A percentile compares a stretch with the other conserved stretches of the same genome.
phyloP scores from a whole-genome alignment of 2,888 invertebrate species.

The Cordylochernes scorpioides region DNA sequence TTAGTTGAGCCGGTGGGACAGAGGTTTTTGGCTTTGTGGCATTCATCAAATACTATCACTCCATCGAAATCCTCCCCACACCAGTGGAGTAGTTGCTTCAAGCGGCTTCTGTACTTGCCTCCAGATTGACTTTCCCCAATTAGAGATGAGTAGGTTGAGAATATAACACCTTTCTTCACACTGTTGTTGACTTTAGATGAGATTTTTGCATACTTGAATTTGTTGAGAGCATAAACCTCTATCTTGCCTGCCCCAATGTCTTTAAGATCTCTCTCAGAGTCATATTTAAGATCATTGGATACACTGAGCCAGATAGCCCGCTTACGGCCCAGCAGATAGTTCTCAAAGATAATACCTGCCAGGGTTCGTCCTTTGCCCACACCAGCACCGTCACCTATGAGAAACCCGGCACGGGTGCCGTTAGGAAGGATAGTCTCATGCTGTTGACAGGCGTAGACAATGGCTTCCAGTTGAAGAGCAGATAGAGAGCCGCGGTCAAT shows the following conservation, averaged over 20 bases:
- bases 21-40: conserved; percentile 94
- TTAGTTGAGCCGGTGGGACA: conserved; percentile 87
- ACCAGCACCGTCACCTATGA: conserved; percentile 92
- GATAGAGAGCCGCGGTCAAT: conserved; percentile 63
- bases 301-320: conserved; percentile 96
- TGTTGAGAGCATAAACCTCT: conserved; percentile 59
- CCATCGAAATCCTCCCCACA: conserved; percentile 93
- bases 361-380: conserved; percentile 94
- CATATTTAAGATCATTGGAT: conserved; percentile 89
- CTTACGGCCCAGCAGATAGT: conserved; percentile 71
- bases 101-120: conserved; percentile 67
- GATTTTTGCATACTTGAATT: conserved; percentile 91
- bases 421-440: conserved; percentile 67
- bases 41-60: conserved; percentile 88
- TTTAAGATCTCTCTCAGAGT: conserved; percentile 76
- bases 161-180: conserved; percentile 80
- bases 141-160: conserved; percentile 88
- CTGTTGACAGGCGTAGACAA: conserved; percentile 87
- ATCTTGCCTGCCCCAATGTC: conserved; percentile 83
- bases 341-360: conserved; percentile 90
- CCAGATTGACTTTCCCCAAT: conserved; percentile 83
- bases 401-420: conserved; percentile 70
- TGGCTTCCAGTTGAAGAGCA: conserved; percentile 84
- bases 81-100: conserved; percentile 93
- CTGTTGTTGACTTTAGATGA: conserved; percentile 71